These are phyloP conservation scores for Thalassophryne amazonica DNA, from an alignment of 2,797 vertebrate genomes.

Conservation along the genomic window DNA sequence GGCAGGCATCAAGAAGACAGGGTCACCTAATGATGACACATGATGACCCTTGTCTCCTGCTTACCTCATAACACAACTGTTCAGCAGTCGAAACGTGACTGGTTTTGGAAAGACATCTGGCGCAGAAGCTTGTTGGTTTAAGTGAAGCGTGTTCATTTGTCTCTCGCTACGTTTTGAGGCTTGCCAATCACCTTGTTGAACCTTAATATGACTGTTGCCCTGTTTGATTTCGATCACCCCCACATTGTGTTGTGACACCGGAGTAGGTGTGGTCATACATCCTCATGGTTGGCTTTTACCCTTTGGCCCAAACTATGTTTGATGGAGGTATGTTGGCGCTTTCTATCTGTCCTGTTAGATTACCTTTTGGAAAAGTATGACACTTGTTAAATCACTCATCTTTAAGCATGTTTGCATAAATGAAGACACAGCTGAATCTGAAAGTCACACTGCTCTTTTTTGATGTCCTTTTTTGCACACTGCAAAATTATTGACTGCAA, in stretches of 20 bases:
- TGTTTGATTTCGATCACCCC: constrained; percentile 53
- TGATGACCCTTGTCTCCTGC: constrained; percentile 41
- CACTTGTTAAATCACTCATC: too few relatives aligned
- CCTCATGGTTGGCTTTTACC: too few relatives aligned
- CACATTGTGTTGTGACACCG: constrained; percentile 22
- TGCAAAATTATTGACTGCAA: too few relatives aligned
- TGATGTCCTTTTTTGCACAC: too few relatives aligned
- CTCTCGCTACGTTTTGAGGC: neutral
- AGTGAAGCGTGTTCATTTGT: constrained; percentile 11
- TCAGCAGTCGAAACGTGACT: constrained; percentile 23
- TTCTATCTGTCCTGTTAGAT: too few relatives aligned
- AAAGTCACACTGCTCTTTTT: too few relatives aligned
- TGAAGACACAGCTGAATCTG: too few relatives aligned
- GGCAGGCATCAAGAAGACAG: constrained; percentile 62
- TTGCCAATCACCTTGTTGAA: constrained; percentile 53
- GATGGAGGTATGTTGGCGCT: too few relatives aligned
- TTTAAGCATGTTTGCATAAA: too few relatives aligned
- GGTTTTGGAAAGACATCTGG: constrained; percentile 30
- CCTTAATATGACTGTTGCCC: constrained; percentile 44
- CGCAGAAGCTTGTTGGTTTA: constrained; percentile 5
- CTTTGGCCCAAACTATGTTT: too few relatives aligned
- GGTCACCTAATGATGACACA: constrained; percentile 71
- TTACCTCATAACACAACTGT: constrained; percentile 56
- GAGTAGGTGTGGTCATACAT: too few relatives aligned
- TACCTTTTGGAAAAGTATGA: too few relatives aligned